These are phyloP conservation scores for Drepana arcuata DNA, from an alignment of 1,140 invertebrate species.

Conservation along the genomic window DNA sequence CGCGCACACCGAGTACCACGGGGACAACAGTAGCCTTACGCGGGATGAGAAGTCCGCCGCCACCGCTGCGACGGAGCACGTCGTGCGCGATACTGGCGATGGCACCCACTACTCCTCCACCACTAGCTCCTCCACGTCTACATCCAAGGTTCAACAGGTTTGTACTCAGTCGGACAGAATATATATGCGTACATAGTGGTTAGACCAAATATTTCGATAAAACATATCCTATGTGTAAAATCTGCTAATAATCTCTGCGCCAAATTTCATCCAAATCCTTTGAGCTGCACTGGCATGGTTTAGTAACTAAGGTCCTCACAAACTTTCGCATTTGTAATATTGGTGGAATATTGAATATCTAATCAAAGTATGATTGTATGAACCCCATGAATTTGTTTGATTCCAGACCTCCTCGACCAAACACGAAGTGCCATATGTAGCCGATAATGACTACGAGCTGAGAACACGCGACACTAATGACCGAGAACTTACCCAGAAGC, in stretches of 20 bases:
- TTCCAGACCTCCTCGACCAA: conserved; percentile 43
- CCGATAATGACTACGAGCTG: conserved; percentile 31
- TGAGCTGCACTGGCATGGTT: too few species aligned
- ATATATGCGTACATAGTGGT: too few species aligned
- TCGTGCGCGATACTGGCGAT: conserved; percentile 70
- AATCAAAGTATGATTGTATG: too few species aligned
- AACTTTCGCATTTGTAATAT: too few species aligned
- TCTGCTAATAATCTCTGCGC: too few species aligned
- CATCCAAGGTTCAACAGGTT: conserved; percentile 55
- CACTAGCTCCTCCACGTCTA: conserved; percentile 60
- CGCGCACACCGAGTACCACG: conserved; percentile 74
- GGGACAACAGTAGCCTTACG: conserved; percentile 75
- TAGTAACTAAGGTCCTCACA: too few species aligned
- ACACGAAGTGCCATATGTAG: conserved; percentile 46
- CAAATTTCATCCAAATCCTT: too few species aligned
- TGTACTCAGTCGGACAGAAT: too few species aligned
- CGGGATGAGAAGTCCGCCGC: conserved; percentile 72
- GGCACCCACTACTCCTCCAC: conserved; percentile 61
- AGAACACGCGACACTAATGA: conserved; percentile 25
- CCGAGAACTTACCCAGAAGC: conserved; percentile 25
- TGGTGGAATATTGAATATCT: too few species aligned
- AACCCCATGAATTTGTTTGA: too few species aligned
- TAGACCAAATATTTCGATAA: too few species aligned
- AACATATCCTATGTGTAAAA: too few species aligned
- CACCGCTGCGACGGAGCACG: conserved; percentile 74